Evolutionary conservation across 2,888 invertebrate genomes (phyloP), one percentile per base, ranked within the genome.

Genomic region (Patella ulyssiponensis): DNA sequence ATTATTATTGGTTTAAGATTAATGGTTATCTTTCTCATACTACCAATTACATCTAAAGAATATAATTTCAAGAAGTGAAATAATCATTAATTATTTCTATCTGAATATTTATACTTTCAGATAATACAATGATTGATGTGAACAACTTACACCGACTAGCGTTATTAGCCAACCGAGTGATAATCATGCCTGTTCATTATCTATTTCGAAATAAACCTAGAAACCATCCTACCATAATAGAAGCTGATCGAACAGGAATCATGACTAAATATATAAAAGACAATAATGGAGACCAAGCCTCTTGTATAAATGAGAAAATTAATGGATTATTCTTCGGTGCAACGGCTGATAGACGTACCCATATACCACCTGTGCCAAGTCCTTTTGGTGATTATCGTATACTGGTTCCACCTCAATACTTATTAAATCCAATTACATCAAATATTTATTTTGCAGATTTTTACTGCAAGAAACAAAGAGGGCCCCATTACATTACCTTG

Each of bases 381-480:
- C 76, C 44, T 27, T 83, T 79, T 76, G 83, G 83, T 20, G 23
- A 76, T 14, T 69, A 70, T 5, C 72, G 83, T 52, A 69, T 83
- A 17, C 74, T 80, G 69, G 77, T 82, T 51, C 79, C 78, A n/a
- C 77, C 80, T n/a, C 5, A 56, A 5, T 12, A 69, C 5, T 56
- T 83, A 12, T 74, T 83, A 7, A 44, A 44, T 44, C 1, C 44
- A 44, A 44, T 44, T 44, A 51, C 54, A 27, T 70, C 64, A n/a
- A 81, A 83, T 33, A 77, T 90, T 73, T 91, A 91, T 77, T 91
- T 91, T 78, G 85, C 88, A 20, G 91, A 91, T 79, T 91, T 90
- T 83, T 91, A 91, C 83, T 91, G 91, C 82, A 89, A 88, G 81
- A 23, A 20, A 20, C 64, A 20, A 20, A 82, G 84, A 71, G 75